Conservation (phyloP, 2,113 vertebrate genomes). For the Phocoena phocoena region DNA sequence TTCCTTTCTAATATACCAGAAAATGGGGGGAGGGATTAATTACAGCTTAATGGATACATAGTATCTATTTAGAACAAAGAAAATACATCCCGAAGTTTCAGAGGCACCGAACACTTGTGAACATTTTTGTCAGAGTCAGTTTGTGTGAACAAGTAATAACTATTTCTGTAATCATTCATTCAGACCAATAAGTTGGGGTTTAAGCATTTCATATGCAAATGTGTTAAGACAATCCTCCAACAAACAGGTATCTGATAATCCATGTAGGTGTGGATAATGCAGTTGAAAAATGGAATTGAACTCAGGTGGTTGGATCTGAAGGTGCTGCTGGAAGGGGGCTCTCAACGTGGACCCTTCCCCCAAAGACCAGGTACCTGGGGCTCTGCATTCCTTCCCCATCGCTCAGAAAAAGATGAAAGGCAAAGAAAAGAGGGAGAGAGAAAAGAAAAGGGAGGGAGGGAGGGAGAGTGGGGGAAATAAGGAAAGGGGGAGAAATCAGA, state of each 20-base stretch:
- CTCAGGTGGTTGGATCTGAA: neutral
- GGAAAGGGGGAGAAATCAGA: neutral
- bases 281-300: conserved; percentile 20
- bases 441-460: neutral
- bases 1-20: conserved; percentile 56
- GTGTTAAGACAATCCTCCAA: conserved; percentile 52
- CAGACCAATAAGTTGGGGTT: conserved; percentile 46
- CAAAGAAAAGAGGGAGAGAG: neutral
- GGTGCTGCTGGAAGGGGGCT: neutral
- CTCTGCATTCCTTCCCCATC: neutral
- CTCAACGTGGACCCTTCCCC: rapidly evolving
- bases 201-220: conserved; percentile 72
- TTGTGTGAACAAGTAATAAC: conserved; percentile 54
- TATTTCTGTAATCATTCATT: conserved; percentile 70
- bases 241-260: conserved; percentile 53
- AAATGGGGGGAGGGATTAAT: conserved; percentile 52
- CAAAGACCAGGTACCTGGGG: neutral
- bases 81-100: conserved; percentile 66
- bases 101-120: conserved; percentile 41
- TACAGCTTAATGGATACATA: conserved; percentile 64
- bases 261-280: conserved; percentile 25
- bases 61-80: conserved; percentile 59
- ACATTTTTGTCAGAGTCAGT: conserved; percentile 25
- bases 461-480: no score
- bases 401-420: neutral